A percentile compares a stretch with the other conserved stretches of the same genome.
These are phyloP conservation scores for Ashinkailepas kermadecensis DNA, from an alignment of 2,888 invertebrate genomes.

Conservation along the genomic window DNA sequence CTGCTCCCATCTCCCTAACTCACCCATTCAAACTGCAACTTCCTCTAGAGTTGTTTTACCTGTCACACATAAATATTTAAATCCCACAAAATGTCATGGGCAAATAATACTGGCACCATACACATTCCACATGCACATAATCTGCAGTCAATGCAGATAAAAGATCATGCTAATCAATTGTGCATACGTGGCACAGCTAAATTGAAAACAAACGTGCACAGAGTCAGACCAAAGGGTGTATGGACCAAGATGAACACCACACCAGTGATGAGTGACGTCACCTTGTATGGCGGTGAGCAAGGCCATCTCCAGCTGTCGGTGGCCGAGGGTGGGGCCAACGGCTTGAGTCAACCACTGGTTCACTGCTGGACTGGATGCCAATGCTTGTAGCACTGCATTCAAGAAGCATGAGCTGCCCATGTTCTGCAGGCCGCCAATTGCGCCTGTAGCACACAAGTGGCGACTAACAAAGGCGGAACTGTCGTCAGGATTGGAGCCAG, in stretches of 20 bases:
- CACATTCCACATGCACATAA: not conserved
- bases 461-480: too few species aligned
- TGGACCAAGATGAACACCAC: not conserved
- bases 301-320: not conserved
- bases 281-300: not conserved
- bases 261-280: not conserved
- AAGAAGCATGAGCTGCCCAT: slow-evolving; percentile 87
- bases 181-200: not conserved
- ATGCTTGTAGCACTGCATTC: slow-evolving; percentile 80
- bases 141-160: not conserved
- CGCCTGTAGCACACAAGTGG: not conserved
- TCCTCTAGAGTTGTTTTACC: too few species aligned
- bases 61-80: too few species aligned
- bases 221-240: too few species aligned
- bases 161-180: not conserved
- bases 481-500: too few species aligned
- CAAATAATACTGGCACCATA: not conserved
- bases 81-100: too few species aligned
- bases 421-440: slow-evolving; percentile 66
- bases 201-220: not conserved
- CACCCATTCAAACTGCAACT: too few species aligned
- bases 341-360: slow-evolving; percentile 60
- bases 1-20: too few species aligned
- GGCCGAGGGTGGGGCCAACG: not conserved
- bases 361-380: slow-evolving; percentile 78